phyloP scores from a whole-genome alignment of 23 tunicate genomes.

The Halocynthia aurantium region DNA sequence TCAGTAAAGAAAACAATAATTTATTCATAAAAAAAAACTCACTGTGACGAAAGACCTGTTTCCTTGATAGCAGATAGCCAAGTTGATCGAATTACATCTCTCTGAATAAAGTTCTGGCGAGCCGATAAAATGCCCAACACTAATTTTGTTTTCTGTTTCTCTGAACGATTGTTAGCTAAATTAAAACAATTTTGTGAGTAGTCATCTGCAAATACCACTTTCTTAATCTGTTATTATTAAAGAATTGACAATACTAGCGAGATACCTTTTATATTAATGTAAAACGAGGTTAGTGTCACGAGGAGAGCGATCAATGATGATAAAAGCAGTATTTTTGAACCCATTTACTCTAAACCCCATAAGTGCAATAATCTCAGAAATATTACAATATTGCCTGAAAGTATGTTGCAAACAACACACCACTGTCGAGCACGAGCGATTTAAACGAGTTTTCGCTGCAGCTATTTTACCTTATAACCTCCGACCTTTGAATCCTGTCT shows the following conservation, averaged over 20 bases:
- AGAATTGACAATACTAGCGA: too few relatives aligned
- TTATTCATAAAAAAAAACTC: background rate
- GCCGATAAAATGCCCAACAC: constrained; percentile 33
- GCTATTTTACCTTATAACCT: too few relatives aligned
- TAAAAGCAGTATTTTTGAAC: too few relatives aligned
- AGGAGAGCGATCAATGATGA: too few relatives aligned
- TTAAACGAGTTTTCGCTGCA: background rate
- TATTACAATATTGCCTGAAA: too few relatives aligned
- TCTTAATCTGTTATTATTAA: too few relatives aligned
- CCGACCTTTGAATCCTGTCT: too few relatives aligned
- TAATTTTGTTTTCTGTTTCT: background rate
- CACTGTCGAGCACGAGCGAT: constrained; percentile 1
- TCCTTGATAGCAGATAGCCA: constrained; percentile 8
- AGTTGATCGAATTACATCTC: constrained; percentile 18
- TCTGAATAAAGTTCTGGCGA: constrained; percentile 15
- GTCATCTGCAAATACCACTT: background rate
- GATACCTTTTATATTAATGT: too few relatives aligned
- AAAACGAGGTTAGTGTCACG: too few relatives aligned
- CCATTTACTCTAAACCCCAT: too few relatives aligned
- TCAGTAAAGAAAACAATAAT: background rate
- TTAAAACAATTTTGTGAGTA: background rate
- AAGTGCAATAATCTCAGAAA: too few relatives aligned
- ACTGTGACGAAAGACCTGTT: background rate
- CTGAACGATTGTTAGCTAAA: background rate
- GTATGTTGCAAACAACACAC: background rate